phyloP scores from a whole-genome alignment of 2,113 vertebrate genomes.

The Ceyx melanurus region DNA sequence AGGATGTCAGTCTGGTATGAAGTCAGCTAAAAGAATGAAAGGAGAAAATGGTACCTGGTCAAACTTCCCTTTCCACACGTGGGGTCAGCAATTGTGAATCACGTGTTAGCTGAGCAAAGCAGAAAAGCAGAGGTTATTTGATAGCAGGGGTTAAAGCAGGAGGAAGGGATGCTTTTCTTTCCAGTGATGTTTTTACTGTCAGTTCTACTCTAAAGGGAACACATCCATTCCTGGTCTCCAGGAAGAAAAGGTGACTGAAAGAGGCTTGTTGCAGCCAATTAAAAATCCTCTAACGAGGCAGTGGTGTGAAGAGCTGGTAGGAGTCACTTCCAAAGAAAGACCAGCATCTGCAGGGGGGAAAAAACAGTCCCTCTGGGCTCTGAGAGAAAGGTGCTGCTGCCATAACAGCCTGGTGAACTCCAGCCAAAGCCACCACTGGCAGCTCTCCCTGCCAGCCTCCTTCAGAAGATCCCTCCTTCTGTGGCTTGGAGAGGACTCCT shows the following conservation, averaged over 20 bases:
- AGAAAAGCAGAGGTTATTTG: not conserved
- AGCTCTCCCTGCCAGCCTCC: not conserved
- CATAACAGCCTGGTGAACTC: not conserved
- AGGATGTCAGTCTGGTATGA: not conserved
- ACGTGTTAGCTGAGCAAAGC: not conserved
- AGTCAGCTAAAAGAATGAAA: not conserved
- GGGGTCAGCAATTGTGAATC: not conserved
- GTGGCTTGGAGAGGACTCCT: not conserved
- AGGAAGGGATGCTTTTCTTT: not conserved
- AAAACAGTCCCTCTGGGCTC: conserved; percentile 15
- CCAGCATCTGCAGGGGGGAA: not conserved
- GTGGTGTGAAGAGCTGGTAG: not conserved
- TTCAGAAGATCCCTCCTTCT: not conserved
- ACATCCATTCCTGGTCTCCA: not conserved
- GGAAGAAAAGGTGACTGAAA: not conserved
- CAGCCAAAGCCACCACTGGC: conserved; percentile 5
- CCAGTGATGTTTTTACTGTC: not conserved
- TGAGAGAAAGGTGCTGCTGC: conserved; percentile 38
- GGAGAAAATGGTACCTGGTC: not conserved
- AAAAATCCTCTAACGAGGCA: not conserved
- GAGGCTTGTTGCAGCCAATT: conserved; percentile 19
- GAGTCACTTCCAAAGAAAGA: conserved; percentile 13
- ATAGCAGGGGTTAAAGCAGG: not conserved
- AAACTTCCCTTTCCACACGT: not conserved
- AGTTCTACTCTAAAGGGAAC: not conserved